Percentiles rank a stretch among this genome's conserved stretches.
These are phyloP conservation scores for Hyphantria cunea DNA, from an alignment of 1,140 invertebrate species.

Conservation along the genomic window DNA sequence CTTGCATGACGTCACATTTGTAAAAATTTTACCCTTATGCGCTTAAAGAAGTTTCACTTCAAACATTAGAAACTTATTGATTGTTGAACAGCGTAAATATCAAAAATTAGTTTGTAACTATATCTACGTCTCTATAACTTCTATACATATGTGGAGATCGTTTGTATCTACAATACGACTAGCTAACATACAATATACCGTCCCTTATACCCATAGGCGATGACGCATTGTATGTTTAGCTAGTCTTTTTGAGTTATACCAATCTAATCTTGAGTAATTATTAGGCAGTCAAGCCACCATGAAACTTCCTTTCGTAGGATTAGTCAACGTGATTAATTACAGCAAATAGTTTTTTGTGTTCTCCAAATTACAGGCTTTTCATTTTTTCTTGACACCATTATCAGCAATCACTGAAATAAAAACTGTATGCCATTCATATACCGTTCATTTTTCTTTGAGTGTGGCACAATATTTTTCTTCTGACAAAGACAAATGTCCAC, in stretches of 20 bases:
- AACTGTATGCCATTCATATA: background rate
- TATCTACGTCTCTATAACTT: too few species aligned
- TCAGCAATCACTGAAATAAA: background rate
- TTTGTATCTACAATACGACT: too few species aligned
- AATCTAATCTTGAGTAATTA: background rate
- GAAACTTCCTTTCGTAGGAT: background rate
- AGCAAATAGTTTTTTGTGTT: slow-evolving; percentile 1
- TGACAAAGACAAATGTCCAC: slow-evolving; percentile 7
- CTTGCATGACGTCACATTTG: too few species aligned
- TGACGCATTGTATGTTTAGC: too few species aligned
- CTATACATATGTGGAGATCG: too few species aligned
- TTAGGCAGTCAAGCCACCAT: background rate
- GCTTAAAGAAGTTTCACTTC: too few species aligned
- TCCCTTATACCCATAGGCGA: too few species aligned
- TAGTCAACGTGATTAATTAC: slow-evolving; percentile 19
- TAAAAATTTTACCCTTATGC: too few species aligned
- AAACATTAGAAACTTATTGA: too few species aligned
- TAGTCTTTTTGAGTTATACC: background rate
- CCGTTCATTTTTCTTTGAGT: slow-evolving; percentile 6
- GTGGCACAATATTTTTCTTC: background rate
- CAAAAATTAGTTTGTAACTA: too few species aligned
- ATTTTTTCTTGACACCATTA: background rate
- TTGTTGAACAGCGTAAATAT: too few species aligned
- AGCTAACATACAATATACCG: too few species aligned
- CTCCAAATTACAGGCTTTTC: background rate